A percentile compares a stretch with the other conserved stretches of the same genome.
phyloP scores from a whole-genome alignment of 2,113 vertebrate species.

The Platysteira castanea region DNA sequence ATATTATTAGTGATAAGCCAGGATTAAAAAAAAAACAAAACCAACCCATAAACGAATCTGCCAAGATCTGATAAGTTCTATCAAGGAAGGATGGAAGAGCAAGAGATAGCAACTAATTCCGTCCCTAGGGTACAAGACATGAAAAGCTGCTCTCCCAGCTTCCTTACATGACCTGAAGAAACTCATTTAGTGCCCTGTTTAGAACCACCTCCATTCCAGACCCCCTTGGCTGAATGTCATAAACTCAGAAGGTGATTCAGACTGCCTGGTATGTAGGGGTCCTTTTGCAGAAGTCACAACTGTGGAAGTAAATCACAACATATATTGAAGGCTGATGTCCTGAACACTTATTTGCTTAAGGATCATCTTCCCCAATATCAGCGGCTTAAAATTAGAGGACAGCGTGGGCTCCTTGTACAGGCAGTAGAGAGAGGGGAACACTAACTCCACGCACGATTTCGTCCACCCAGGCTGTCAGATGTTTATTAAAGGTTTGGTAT shows the following conservation, averaged over 20 bases:
- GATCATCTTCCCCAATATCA: background rate
- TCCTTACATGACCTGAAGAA: background rate
- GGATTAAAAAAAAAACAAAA: background rate
- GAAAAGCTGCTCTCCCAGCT: background rate
- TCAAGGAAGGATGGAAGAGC: slow-evolving; percentile 33
- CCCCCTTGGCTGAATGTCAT: background rate
- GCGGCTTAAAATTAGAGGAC: background rate
- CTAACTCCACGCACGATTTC: background rate
- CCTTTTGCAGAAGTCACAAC: background rate
- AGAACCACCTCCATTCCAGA: background rate
- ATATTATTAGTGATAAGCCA: slow-evolving; percentile 30
- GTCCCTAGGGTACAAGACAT: background rate
- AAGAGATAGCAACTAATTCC: slow-evolving; percentile 20
- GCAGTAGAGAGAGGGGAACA: background rate
- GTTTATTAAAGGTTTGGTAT: background rate
- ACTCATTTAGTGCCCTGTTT: background rate
- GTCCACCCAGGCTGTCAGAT: background rate
- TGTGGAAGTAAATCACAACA: background rate
- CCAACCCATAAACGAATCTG: background rate
- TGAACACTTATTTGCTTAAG: background rate
- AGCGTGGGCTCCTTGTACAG: background rate
- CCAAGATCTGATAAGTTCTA: slow-evolving; percentile 54
- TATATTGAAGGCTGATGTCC: background rate
- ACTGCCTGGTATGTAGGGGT: background rate
- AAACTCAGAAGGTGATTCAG: slow-evolving; percentile 9